Percentiles rank a stretch among this genome's conserved stretches.
Conservation (phyloP, 2,113 vertebrate species). For the Electrona antarctica region DNA sequence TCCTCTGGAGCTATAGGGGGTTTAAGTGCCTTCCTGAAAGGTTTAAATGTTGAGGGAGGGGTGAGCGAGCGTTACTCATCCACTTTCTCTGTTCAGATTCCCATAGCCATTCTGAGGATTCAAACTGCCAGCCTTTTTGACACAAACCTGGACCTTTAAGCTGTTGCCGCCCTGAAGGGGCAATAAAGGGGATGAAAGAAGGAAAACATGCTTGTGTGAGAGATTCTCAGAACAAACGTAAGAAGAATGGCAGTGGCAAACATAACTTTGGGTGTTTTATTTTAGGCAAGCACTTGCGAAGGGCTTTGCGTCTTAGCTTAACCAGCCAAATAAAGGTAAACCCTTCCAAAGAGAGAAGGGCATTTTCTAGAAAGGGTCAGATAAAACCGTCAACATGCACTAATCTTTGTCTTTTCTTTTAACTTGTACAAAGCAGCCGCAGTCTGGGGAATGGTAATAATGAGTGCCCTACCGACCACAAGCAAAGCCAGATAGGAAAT, state of each 20-base stretch:
- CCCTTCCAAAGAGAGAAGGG: slow-evolving; percentile 17
- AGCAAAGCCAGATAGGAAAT: slow-evolving; percentile 40
- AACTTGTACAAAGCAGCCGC: slow-evolving; percentile 24
- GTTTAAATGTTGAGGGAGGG: background rate
- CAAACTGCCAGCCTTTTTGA: background rate
- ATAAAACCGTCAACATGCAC: slow-evolving; percentile 19
- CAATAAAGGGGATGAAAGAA: background rate
- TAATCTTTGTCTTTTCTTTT: slow-evolving; percentile 18
- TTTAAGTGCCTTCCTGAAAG: background rate
- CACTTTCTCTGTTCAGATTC: background rate
- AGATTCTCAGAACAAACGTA: background rate
- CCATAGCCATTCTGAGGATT: background rate
- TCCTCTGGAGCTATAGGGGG: background rate
- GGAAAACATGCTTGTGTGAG: slow-evolving; percentile 16
- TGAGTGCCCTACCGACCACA: slow-evolving; percentile 42
- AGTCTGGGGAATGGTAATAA: slow-evolving; percentile 27
- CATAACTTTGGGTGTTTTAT: background rate
- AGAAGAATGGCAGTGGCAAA: background rate
- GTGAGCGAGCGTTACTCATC: background rate
- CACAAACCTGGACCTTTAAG: background rate
- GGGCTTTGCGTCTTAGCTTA: background rate
- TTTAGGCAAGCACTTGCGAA: background rate
- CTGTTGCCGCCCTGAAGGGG: no score
- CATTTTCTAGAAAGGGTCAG: slow-evolving; percentile 29
- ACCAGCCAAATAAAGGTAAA: slow-evolving; percentile 12